Conservation (phyloP, 2,113 vertebrate genomes). For the Orthonyx spaldingii region DNA sequence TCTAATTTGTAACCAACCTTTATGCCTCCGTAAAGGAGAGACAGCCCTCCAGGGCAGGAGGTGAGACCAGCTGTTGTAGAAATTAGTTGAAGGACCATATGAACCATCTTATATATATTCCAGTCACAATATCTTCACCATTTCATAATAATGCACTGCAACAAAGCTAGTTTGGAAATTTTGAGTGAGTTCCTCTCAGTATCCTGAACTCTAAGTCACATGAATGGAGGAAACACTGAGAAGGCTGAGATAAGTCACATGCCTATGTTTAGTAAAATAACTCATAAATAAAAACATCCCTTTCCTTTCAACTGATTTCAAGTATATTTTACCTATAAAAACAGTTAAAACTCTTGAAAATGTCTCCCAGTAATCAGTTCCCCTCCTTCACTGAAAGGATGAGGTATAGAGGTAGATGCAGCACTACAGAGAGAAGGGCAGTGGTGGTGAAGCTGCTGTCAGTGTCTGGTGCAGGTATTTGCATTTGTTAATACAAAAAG, state of each 20-base stretch:
- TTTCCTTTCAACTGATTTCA: neutral
- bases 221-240: constrained; percentile 14
- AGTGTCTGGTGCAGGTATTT: neutral
- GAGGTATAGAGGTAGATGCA: neutral
- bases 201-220: constrained; percentile 27
- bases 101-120: neutral
- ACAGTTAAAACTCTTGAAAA: neutral
- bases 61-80: neutral
- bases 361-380: neutral
- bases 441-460: neutral
- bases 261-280: neutral
- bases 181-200: neutral
- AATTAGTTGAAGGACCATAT: neutral
- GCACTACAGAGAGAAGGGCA: neutral
- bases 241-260: constrained; percentile 16
- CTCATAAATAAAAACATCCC: neutral
- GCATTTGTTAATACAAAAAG: neutral
- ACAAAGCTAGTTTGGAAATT: constrained; percentile 25
- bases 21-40: neutral
- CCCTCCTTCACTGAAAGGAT: neutral
- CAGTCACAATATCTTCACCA: neutral
- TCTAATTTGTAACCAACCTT: neutral
- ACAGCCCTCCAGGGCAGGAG: neutral
- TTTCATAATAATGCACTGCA: neutral
- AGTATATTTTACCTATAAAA: neutral